Conservation (phyloP, 2,888 invertebrate genomes). For the Xestia xanthographa region DNA sequence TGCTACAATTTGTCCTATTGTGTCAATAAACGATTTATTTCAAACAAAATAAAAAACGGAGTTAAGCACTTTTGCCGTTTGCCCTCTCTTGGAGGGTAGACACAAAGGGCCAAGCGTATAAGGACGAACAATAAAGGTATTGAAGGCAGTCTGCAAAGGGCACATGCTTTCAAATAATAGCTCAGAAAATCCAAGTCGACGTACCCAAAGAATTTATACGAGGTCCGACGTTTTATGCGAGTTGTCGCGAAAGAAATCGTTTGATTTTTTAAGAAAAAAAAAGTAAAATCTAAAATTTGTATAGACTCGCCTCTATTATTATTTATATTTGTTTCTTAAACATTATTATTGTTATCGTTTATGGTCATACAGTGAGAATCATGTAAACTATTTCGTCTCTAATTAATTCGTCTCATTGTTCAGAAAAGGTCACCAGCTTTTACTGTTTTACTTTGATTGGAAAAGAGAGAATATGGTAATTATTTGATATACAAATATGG, state of each 20-base stretch:
- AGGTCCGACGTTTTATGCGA: slow-evolving; percentile 73
- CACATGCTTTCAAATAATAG: slow-evolving; percentile 82
- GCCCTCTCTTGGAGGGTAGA: slow-evolving; percentile 69
- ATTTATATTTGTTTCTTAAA: background rate
- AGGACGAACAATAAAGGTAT: slow-evolving; percentile 80
- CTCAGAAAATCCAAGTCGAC: slow-evolving; percentile 77
- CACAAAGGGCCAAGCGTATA: slow-evolving; percentile 76
- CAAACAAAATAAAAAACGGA: slow-evolving; percentile 56
- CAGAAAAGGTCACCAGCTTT: slow-evolving; percentile 22
- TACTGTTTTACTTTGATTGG: slow-evolving; percentile 18
- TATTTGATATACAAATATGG: background rate
- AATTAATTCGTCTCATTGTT: slow-evolving; percentile 11
- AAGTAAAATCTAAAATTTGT: slow-evolving; percentile 27
- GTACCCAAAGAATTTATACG: slow-evolving; percentile 77
- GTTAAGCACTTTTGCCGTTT: slow-evolving; percentile 62
- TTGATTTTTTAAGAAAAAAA: slow-evolving; percentile 62
- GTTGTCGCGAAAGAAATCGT: slow-evolving; percentile 77
- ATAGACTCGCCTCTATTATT: slow-evolving; percentile 7
- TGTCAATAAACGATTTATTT: slow-evolving; percentile 36
- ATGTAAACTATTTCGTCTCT: background rate
- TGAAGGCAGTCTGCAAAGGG: slow-evolving; percentile 80
- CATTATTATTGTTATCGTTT: background rate
- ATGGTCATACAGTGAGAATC: background rate
- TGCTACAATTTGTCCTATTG: slow-evolving; percentile 25
- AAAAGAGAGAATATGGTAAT: slow-evolving; percentile 31